Conservation (phyloP, 1,140 invertebrate species). For the Heliconius nattereri region DNA sequence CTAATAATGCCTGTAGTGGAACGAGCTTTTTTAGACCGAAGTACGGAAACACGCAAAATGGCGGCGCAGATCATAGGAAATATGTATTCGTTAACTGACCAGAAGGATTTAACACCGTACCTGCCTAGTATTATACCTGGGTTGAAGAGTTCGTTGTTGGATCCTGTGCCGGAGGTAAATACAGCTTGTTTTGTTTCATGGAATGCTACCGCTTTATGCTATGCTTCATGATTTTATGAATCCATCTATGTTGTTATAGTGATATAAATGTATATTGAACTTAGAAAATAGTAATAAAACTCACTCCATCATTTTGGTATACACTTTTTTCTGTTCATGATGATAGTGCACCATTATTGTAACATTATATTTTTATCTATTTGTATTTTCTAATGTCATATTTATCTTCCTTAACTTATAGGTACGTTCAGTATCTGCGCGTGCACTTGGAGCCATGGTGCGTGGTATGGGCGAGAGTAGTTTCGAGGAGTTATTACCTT, state of each 20-base stretch:
- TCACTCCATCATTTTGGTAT: too few relatives aligned
- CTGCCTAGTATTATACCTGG: conserved; percentile 98
- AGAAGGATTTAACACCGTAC: conserved; percentile 98
- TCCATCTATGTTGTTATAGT: too few relatives aligned
- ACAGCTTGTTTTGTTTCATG: not conserved
- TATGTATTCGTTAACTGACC: conserved; percentile 99
- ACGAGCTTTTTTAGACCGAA: conserved; percentile 97
- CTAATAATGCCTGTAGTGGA: conserved; percentile 99
- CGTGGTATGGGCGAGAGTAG: conserved; percentile 96
- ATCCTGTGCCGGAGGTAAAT: conserved; percentile 97
- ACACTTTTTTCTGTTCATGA: too few relatives aligned
- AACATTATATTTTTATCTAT: too few relatives aligned
- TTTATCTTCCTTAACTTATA: conserved; percentile 41
- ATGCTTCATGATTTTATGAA: too few relatives aligned
- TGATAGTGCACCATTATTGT: too few relatives aligned
- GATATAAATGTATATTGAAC: too few relatives aligned
- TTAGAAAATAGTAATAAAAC: too few relatives aligned
- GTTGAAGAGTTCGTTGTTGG: conserved; percentile 96
- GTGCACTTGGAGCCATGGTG: conserved; percentile 98
- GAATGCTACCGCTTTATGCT: too few relatives aligned
- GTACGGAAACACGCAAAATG: conserved; percentile 99
- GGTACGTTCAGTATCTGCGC: conserved; percentile 94
- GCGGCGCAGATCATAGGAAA: conserved; percentile 99
- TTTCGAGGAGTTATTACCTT: conserved; percentile 97
- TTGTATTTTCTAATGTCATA: too few relatives aligned